Evolutionary conservation across 2,888 invertebrate genomes (phyloP), one percentile per base, ranked within the genome.

Genomic region (Mesoligia furuncula): DNA sequence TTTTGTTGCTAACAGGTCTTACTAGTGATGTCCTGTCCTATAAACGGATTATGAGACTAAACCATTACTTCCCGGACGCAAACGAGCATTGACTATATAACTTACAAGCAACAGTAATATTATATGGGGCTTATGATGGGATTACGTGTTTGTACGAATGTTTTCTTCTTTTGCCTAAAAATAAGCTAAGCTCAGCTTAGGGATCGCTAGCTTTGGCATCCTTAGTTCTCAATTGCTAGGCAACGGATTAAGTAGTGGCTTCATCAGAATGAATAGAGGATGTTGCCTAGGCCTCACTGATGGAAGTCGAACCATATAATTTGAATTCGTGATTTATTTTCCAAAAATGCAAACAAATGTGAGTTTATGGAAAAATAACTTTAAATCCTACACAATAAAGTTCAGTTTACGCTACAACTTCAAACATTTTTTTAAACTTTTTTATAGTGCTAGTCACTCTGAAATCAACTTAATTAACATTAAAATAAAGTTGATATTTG

Each of bases 151-250:
- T 74, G 48, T 62, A 51, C 51, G 54, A 66, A 59, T 62, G 15
- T 51, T 31, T 68, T 64, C 3, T 24, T 81, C n/a, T 85, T 80
- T 81, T 51, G 36, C 81, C 51, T 20, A 64, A 74, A 81, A 67
- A 70, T 62, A 59, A 57, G 81, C 42, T 85, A 74, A 85, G 81
- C 82, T 59, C 20, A 27, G 85, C 75, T 81, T 85, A 70, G 24
- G 27, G 57, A 68, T 62, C 36, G 79, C 59, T 65, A 84, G 64
- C 62, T 70, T 75, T 66, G 69, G 64, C n/a, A 71, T 59, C 11
- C 62, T 65, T 70, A 62, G 7, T 67, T 67, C n/a, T 36, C 20
- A 39, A 51, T 75, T 75, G 70, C 75, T 66, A 65, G n/a, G 68
- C 17, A 36, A 61, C 24, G 45, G 20, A 42, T 57, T 59, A 42